These are phyloP conservation scores for Crocodylus rhombifer DNA, from an alignment of 2,797 vertebrate species.

Conservation along the genomic window DNA sequence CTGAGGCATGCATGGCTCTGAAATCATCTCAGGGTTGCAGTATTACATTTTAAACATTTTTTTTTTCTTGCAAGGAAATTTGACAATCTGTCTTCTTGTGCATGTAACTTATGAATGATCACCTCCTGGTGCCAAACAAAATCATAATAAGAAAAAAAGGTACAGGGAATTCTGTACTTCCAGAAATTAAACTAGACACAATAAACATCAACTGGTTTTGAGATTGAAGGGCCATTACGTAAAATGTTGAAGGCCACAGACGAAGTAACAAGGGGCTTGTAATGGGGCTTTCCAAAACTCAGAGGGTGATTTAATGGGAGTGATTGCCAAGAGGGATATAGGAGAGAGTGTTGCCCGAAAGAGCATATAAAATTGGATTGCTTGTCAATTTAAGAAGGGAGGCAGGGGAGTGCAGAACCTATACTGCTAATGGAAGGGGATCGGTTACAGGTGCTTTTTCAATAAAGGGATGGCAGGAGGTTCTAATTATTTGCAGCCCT, in stretches of 20 bases:
- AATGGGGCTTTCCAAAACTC: not conserved
- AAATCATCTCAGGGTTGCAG: not conserved
- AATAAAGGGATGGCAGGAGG: conserved; percentile 44
- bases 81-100: not conserved
- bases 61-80: not conserved
- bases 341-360: conserved; percentile 19
- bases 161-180: not conserved
- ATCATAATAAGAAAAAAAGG: not conserved
- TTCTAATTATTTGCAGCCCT: too few relatives aligned
- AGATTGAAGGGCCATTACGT: not conserved
- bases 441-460: conserved; percentile 35
- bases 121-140: not conserved
- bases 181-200: not conserved
- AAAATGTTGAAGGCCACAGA: not conserved
- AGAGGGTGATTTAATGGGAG: not conserved
- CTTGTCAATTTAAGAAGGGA: conserved; percentile 44
- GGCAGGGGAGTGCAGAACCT: conserved; percentile 50
- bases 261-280: not conserved
- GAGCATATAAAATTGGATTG: conserved; percentile 63
- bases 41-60: not conserved
- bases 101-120: not conserved
- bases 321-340: not conserved
- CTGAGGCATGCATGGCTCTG: not conserved
- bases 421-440: conserved; percentile 35
- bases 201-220: not conserved